Evolutionary conservation across 2,888 invertebrate species (phyloP).

Genomic region (Caenorhabditis afra): DNA sequence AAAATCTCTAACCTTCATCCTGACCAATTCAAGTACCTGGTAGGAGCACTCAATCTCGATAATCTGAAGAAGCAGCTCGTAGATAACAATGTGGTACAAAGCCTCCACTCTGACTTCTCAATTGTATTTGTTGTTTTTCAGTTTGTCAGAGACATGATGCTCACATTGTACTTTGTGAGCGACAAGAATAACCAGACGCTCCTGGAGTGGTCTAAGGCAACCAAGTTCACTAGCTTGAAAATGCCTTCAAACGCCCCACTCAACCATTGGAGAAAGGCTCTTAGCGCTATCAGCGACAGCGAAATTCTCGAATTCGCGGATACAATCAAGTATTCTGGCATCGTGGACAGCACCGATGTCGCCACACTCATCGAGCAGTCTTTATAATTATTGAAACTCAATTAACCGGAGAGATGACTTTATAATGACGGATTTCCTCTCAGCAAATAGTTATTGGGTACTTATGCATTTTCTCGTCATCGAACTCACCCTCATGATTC

Average conservation of each 20-base stretch:
- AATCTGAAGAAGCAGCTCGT: conserved; percentile 37
- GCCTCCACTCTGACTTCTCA: neutral
- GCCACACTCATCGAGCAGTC: conserved; percentile 44
- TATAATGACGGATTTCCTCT: conserved; percentile 42
- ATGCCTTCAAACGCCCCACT: conserved; percentile 27
- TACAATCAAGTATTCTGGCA: conserved; percentile 39
- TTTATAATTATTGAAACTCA: conserved; percentile 30
- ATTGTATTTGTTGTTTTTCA: conserved; percentile 36
- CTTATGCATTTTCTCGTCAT: conserved; percentile 44
- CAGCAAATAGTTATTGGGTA: conserved; percentile 27
- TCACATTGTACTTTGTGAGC: conserved; percentile 60
- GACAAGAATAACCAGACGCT: conserved; percentile 50
- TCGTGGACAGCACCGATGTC: conserved; percentile 46
- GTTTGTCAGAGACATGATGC: conserved; percentile 67
- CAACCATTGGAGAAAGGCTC: conserved; percentile 41
- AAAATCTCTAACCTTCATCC: conserved; percentile 35
- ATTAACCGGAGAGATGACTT: conserved; percentile 49
- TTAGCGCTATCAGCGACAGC: conserved; percentile 29
- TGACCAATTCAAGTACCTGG: conserved; percentile 49
- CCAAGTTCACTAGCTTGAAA: conserved; percentile 47
- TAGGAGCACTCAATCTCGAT: conserved; percentile 48
- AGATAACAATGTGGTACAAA: conserved; percentile 44
- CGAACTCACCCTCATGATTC: conserved; percentile 43
- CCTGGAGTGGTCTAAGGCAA: conserved; percentile 42
- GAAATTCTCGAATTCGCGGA: conserved; percentile 44